These are phyloP conservation scores for Drosophila tropicalis DNA, from an alignment of 1,140 invertebrate genomes.

Conservation along the genomic window DNA sequence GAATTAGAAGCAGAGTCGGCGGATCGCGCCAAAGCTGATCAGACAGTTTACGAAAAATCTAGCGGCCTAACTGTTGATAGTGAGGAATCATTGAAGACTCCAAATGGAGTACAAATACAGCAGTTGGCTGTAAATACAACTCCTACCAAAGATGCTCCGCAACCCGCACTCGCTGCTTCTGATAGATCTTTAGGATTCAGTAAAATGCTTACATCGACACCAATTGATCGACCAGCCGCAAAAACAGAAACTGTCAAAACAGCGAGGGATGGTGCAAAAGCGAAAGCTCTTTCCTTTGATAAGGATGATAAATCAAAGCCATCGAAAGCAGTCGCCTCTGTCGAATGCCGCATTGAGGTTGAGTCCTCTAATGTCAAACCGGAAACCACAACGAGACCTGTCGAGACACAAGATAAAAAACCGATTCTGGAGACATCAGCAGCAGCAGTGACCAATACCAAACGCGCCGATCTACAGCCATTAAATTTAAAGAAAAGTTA, in stretches of 20 bases:
- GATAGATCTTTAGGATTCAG: constrained; percentile 30
- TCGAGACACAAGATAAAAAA: constrained; percentile 27
- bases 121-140: constrained; percentile 18
- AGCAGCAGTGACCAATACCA: constrained; percentile 33
- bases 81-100: constrained; percentile 64
- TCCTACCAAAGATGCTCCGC: constrained; percentile 32
- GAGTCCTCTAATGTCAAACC: neutral
- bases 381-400: neutral
- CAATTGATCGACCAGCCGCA: constrained; percentile 37
- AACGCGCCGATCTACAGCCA: constrained; percentile 83
- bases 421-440: constrained; percentile 5
- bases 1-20: constrained; percentile 73
- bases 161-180: constrained; percentile 19
- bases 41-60: neutral
- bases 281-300: constrained; percentile 52
- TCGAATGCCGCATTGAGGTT: neutral
- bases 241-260: constrained; percentile 14
- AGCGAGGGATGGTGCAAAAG: constrained; percentile 27
- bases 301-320: constrained; percentile 38
- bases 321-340: neutral
- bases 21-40: constrained; percentile 23
- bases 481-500: constrained; percentile 85
- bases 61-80: constrained; percentile 19
- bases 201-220: constrained; percentile 66
- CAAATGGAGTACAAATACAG: constrained; percentile 48